Evolutionary conservation across 2,888 invertebrate species (phyloP).

Genomic region (Oligia fasciuncula): DNA sequence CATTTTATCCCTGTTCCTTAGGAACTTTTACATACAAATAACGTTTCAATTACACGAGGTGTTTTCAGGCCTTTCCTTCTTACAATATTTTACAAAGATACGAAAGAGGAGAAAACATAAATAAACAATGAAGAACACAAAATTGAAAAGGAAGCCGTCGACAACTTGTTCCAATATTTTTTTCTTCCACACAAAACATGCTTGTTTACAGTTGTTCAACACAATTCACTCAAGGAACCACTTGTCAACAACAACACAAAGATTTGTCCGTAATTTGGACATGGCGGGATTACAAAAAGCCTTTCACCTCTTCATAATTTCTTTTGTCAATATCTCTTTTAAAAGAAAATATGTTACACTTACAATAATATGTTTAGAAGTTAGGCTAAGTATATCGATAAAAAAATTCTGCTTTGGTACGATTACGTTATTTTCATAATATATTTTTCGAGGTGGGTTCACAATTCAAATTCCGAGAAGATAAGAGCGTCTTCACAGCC

Average conservation of each 20-base stretch:
- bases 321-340: background rate
- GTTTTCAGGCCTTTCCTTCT: constrained; percentile 1
- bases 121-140: constrained; percentile 39
- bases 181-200: constrained; percentile 54
- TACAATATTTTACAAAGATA: constrained; percentile 36
- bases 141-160: constrained; percentile 53
- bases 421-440: background rate
- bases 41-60: constrained; percentile 35
- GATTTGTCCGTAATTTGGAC: constrained; percentile 38
- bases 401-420: background rate
- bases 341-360: background rate
- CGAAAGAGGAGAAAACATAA: constrained; percentile 31
- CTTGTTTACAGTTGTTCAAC: constrained; percentile 52
- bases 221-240: constrained; percentile 45
- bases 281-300: constrained; percentile 9
- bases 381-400: background rate
- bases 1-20: background rate
- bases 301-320: constrained; percentile 21
- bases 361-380: background rate
- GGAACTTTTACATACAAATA: constrained; percentile 8
- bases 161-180: constrained; percentile 53
- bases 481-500: background rate
- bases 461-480: background rate
- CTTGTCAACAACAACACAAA: constrained; percentile 41
- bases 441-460: background rate